phyloP scores from a whole-genome alignment of 2,113 vertebrate genomes.

The Hypomesus transpacificus region DNA sequence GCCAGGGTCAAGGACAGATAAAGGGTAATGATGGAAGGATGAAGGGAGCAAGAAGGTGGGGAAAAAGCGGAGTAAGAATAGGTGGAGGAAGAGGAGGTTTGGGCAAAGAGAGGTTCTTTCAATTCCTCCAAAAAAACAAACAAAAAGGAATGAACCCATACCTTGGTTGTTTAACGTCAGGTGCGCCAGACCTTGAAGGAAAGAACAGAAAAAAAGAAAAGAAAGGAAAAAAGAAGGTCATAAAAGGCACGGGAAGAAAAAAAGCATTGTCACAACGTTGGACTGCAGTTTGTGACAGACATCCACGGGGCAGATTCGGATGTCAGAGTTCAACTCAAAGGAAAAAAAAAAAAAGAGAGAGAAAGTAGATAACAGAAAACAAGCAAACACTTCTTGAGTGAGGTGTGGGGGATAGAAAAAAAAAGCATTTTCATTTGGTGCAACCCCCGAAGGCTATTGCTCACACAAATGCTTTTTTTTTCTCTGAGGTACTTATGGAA shows the following conservation, averaged over 20 bases:
- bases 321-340: constrained; percentile 78
- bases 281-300: constrained; percentile 86
- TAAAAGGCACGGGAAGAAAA: constrained; percentile 79
- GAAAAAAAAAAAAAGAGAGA: constrained; percentile 41
- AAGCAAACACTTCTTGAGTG: constrained; percentile 78
- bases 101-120: constrained; percentile 49
- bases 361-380: constrained; percentile 63
- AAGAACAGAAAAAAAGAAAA: constrained; percentile 77
- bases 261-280: constrained; percentile 85
- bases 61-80: constrained; percentile 48
- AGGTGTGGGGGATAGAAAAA: constrained; percentile 68
- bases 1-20: constrained; percentile 20
- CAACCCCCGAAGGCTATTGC: constrained; percentile 78
- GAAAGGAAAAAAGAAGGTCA: constrained; percentile 80
- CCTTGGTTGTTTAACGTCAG: constrained; percentile 84
- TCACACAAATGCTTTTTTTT: constrained; percentile 81
- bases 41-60: constrained; percentile 34
- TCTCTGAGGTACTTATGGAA: constrained; percentile 77
- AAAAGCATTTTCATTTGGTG: constrained; percentile 78
- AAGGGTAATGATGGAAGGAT: constrained; percentile 30
- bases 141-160: constrained; percentile 75
- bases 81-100: constrained; percentile 39
- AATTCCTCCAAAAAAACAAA: constrained; percentile 58
- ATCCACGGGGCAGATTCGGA: constrained; percentile 78
- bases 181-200: constrained; percentile 84